Evolutionary conservation across 2,113 vertebrate genomes (phyloP).

Genomic region (Poecile atricapillus): DNA sequence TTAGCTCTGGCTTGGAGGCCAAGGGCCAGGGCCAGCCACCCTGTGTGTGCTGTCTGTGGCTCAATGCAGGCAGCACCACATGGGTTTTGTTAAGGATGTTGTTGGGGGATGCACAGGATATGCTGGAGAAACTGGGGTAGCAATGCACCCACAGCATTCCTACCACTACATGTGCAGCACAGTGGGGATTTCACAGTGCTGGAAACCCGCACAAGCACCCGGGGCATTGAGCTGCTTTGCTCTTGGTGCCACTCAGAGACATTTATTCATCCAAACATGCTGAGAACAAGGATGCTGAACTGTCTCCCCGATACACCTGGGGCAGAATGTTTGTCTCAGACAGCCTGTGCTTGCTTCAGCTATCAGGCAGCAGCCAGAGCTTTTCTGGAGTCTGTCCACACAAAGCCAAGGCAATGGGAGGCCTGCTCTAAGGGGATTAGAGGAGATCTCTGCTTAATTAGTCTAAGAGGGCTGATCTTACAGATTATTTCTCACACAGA

Average conservation of each 20-base stretch:
- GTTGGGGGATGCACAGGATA: accelerated
- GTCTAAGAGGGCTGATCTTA: not conserved
- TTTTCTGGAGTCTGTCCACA: not conserved
- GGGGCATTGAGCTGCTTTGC: not conserved
- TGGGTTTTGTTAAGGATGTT: accelerated
- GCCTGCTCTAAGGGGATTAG: conserved; percentile 12
- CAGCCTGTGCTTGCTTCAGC: not conserved
- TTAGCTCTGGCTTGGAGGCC: not conserved
- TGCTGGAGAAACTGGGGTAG: not conserved
- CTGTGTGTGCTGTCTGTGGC: accelerated
- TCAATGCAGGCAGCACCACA: accelerated
- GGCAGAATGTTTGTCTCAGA: not conserved
- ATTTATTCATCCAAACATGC: not conserved
- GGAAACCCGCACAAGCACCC: not conserved
- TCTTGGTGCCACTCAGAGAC: not conserved
- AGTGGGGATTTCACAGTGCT: accelerated
- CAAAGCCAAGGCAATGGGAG: not conserved
- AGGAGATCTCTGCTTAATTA: conserved; percentile 13
- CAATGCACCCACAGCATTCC: not conserved
- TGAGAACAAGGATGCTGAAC: not conserved
- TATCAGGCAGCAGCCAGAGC: not conserved
- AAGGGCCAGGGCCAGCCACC: not conserved
- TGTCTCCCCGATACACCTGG: accelerated
- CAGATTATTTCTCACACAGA: not conserved
- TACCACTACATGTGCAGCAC: too few species aligned